These are phyloP conservation scores for Tineola bisselliella DNA, from an alignment of 2,888 invertebrate genomes.

Conservation along the genomic window DNA sequence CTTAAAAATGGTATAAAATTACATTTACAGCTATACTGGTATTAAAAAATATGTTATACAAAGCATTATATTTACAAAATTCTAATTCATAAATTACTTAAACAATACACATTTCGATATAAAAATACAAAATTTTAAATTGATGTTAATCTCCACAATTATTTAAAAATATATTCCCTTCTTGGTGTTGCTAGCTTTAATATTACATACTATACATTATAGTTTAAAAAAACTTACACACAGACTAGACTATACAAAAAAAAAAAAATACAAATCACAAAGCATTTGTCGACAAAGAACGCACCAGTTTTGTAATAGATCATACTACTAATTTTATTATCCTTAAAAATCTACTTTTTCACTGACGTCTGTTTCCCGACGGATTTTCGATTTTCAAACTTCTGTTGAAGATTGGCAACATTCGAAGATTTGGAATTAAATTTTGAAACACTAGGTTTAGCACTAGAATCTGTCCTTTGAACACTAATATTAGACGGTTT, in stretches of 20 bases:
- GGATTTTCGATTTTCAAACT: slow-evolving; percentile 74
- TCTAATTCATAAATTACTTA: not conserved
- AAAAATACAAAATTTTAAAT: not conserved
- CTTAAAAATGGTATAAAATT: too few relatives aligned
- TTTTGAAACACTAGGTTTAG: slow-evolving; percentile 51
- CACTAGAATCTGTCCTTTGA: slow-evolving; percentile 38
- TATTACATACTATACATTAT: too few relatives aligned
- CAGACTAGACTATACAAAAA: not conserved
- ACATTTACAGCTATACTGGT: not conserved
- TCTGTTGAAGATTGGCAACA: slow-evolving; percentile 81
- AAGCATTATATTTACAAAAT: not conserved
- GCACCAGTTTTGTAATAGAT: not conserved
- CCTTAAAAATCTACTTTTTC: slow-evolving; percentile 30
- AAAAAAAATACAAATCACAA: slow-evolving; percentile 1
- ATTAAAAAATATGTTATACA: not conserved
- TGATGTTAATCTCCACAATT: not conserved
- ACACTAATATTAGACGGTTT: slow-evolving; percentile 39
- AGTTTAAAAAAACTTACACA: not conserved
- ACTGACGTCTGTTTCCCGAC: slow-evolving; percentile 45
- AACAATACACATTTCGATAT: not conserved
- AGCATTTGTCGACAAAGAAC: not conserved
- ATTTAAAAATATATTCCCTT: not conserved
- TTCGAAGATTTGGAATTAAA: slow-evolving; percentile 71
- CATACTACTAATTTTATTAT: not conserved
- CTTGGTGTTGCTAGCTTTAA: not conserved